Evolutionary conservation across 92 coral and sea anemone genomes (phyloP).

Genomic region (Chrysogorgia sp.): DNA sequence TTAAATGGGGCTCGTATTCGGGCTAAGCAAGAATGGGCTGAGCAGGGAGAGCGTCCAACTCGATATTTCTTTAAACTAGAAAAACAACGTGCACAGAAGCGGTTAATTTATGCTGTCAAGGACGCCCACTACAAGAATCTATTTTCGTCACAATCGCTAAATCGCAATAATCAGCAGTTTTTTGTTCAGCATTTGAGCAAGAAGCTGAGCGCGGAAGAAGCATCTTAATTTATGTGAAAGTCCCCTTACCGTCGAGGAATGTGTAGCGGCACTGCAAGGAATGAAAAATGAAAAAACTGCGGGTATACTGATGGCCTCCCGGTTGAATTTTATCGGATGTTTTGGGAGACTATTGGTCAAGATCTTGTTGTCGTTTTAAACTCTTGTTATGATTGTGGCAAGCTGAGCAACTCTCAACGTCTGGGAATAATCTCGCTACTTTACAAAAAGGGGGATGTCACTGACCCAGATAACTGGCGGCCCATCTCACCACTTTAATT

Average conservation of each 20-base stretch:
- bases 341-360: conserved; percentile 55
- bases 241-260: neutral
- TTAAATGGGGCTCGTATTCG: conserved; percentile 11
- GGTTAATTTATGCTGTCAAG: conserved; percentile 22
- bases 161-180: neutral
- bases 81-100: neutral
- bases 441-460: conserved; percentile 54
- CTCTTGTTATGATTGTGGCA: neutral
- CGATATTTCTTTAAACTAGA: too few relatives aligned
- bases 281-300: conserved; percentile 33
- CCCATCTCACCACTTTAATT: conserved; percentile 60
- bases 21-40: conserved; percentile 31
- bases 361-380: conserved; percentile 60
- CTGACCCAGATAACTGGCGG: conserved; percentile 59
- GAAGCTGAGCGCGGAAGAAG: neutral
- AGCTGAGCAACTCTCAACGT: conserved; percentile 42
- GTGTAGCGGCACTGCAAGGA: conserved; percentile 1
- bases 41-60: conserved; percentile 34
- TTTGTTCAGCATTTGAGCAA: neutral
- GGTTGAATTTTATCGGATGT: conserved; percentile 50
- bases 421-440: conserved; percentile 39
- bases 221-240: conserved; percentile 22
- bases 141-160: conserved; percentile 6
- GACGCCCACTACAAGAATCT: conserved; percentile 2
- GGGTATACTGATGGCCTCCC: conserved; percentile 67